Conservation (phyloP, 2,113 vertebrate species). For the Melospiza melodia region DNA sequence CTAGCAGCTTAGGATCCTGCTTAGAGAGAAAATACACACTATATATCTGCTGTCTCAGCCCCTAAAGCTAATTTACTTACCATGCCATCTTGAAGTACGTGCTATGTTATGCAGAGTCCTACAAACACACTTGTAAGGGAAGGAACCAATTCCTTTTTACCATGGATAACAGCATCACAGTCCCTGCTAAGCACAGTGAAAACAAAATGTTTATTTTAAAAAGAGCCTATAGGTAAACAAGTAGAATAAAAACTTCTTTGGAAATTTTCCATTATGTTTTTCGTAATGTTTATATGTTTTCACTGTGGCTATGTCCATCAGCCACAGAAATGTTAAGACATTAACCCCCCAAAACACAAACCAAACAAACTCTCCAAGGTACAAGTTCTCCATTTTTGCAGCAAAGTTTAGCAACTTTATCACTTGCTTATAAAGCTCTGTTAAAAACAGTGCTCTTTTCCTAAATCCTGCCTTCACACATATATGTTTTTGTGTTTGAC, state of each 20-base stretch:
- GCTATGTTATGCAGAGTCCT: neutral
- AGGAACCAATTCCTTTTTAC: neutral
- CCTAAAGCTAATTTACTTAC: neutral
- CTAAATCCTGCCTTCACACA: neutral
- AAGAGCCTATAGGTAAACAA: neutral
- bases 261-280: neutral
- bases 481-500: neutral
- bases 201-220: neutral
- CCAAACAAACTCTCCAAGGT: neutral
- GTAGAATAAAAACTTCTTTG: neutral
- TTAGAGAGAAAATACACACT: neutral
- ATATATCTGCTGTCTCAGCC: neutral
- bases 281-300: neutral
- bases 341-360: neutral
- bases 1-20: neutral
- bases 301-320: neutral
- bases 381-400: neutral
- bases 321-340: neutral
- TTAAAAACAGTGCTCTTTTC: neutral
- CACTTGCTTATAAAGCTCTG: neutral
- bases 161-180: accelerated
- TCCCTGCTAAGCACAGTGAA: neutral
- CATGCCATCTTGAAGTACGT: neutral
- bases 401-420: neutral
- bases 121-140: neutral